Percentiles rank a stretch among this genome's conserved stretches.
Evolutionary conservation across 2,888 invertebrate genomes (phyloP).

Genomic region (Thalpophila matura): DNA sequence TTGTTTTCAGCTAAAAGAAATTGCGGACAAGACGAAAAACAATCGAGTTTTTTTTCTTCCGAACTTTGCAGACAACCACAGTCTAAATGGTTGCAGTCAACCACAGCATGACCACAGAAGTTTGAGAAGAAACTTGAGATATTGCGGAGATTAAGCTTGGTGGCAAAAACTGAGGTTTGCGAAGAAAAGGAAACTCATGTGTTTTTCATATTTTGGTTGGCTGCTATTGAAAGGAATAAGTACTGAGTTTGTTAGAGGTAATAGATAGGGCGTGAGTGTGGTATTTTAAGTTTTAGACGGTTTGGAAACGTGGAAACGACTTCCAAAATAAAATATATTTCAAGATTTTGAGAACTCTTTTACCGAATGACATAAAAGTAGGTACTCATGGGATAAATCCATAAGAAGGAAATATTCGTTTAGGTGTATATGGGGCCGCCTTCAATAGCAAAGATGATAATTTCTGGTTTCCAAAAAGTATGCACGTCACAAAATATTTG

Average conservation of each 20-base stretch:
- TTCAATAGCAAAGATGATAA: no score
- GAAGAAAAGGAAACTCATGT: constrained; percentile 30
- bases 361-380: neutral
- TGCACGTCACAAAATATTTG: no score
- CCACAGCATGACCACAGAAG: constrained; percentile 25
- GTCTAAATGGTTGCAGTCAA: constrained; percentile 44
- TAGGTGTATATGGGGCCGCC: no score
- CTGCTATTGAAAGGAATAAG: constrained; percentile 11
- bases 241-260: constrained; percentile 1
- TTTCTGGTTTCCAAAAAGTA: no score
- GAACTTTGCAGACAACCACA: constrained; percentile 49
- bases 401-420: no score
- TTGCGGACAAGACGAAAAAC: constrained; percentile 37
- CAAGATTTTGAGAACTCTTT: neutral
- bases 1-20: constrained; percentile 48
- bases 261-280: constrained; percentile 15
- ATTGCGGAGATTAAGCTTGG: constrained; percentile 18
- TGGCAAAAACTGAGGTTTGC: constrained; percentile 29
- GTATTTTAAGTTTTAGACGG: neutral
- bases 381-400: neutral
- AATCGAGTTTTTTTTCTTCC: constrained; percentile 41
- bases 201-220: constrained; percentile 26
- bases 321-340: constrained; percentile 4
- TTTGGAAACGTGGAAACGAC: neutral
- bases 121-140: constrained; percentile 37